phyloP scores from a whole-genome alignment of 2,888 invertebrate genomes.

The Leptopilina myrica region DNA sequence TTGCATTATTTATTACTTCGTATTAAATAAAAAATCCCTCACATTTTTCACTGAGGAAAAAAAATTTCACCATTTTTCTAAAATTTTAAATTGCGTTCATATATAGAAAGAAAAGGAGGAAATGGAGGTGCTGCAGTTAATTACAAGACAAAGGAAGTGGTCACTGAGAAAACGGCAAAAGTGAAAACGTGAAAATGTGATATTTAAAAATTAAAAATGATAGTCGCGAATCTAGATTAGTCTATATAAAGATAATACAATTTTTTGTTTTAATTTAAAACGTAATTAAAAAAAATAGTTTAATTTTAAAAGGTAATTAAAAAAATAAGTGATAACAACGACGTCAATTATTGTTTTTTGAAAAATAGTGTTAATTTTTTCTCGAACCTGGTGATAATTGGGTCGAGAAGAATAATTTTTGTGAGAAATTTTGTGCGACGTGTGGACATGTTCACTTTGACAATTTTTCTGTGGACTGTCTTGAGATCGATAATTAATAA shows the following conservation, averaged over 20 bases:
- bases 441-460: conserved; percentile 65
- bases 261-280: too few species aligned
- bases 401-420: conserved; percentile 10
- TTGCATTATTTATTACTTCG: too few species aligned
- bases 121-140: neutral
- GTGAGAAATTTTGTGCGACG: neutral
- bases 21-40: too few species aligned
- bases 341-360: neutral
- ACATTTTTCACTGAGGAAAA: too few species aligned
- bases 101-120: neutral
- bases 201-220: neutral
- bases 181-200: neutral
- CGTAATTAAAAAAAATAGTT: too few species aligned
- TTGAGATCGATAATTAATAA: conserved; percentile 56
- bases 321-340: neutral
- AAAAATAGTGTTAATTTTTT: neutral
- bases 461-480: conserved; percentile 68
- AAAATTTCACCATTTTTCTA: too few species aligned
- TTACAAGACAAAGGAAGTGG: neutral
- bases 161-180: neutral
- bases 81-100: neutral
- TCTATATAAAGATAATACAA: too few species aligned
- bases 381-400: conserved; percentile 28
- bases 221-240: neutral
- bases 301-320: neutral